phyloP scores from a whole-genome alignment of 64 coral and sea anemone genomes.

The Anthopleura sola region DNA sequence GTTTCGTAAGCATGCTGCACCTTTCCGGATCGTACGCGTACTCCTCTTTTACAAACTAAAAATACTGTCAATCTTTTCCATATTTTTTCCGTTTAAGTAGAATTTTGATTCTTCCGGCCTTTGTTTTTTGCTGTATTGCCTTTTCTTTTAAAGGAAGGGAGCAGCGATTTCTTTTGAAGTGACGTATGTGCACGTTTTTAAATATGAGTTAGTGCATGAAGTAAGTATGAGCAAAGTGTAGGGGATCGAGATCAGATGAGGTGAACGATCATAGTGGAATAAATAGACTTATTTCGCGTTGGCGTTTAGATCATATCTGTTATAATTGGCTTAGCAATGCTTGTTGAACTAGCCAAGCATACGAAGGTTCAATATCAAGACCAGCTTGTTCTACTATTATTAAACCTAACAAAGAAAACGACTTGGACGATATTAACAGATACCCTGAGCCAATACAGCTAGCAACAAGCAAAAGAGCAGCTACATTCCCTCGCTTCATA shows the following conservation, averaged over 20 bases:
- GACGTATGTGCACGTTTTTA: background rate
- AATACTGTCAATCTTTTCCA: background rate
- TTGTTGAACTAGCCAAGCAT: background rate
- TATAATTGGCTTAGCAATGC: background rate
- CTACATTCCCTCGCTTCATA: too few relatives aligned
- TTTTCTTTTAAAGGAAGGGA: background rate
- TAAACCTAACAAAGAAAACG: background rate
- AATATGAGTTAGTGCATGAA: too few relatives aligned
- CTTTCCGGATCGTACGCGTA: background rate
- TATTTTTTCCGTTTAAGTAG: background rate
- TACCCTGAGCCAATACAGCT: background rate
- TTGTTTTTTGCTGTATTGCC: background rate
- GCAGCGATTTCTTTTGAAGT: background rate
- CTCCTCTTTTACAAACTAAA: background rate
- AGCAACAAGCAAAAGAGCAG: too few relatives aligned
- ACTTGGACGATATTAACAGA: background rate
- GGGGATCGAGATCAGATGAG: too few relatives aligned
- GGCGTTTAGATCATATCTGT: too few relatives aligned
- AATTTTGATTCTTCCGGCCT: background rate
- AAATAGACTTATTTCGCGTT: too few relatives aligned
- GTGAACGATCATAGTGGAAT: too few relatives aligned
- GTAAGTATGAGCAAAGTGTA: too few relatives aligned
- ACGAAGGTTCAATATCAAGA: background rate
- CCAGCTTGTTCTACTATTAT: background rate
- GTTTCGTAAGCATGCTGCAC: background rate